A percentile compares a stretch with the other conserved stretches of the same genome.
These are phyloP conservation scores for Agrenia bidenticulata DNA, from an alignment of 2,888 invertebrate species.

Conservation along the genomic window DNA sequence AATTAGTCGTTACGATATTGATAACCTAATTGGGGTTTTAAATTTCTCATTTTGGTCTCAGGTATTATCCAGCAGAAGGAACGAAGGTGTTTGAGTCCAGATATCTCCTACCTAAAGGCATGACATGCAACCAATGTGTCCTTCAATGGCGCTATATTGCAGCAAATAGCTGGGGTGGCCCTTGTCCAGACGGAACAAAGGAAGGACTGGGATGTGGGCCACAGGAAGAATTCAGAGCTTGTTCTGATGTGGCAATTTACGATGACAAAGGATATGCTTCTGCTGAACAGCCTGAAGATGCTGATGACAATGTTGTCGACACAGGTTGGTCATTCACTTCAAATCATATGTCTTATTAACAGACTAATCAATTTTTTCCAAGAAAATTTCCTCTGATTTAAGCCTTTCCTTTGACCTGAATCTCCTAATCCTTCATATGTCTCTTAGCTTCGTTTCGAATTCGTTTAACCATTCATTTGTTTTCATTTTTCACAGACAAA, in stretches of 20 bases:
- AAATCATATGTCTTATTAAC: neutral
- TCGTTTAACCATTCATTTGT: neutral
- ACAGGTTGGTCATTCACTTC: conserved; percentile 38
- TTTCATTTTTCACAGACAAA: conserved; percentile 46
- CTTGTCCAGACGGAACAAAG: conserved; percentile 66
- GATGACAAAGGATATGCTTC: conserved; percentile 58
- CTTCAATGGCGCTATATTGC: conserved; percentile 87
- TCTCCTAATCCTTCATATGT: no score
- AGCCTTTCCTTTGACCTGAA: no score
- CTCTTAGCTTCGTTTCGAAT: no score
- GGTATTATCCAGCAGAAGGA: conserved; percentile 63
- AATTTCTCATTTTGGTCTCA: conserved; percentile 24
- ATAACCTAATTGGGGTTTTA: neutral
- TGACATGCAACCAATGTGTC: conserved; percentile 78
- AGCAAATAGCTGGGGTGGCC: conserved; percentile 75
- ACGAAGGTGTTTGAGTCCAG: conserved; percentile 77
- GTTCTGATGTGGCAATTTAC: conserved; percentile 76
- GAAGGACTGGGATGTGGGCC: conserved; percentile 54
- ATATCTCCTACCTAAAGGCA: conserved; percentile 65
- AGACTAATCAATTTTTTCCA: neutral
- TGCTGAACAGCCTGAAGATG: conserved; percentile 53
- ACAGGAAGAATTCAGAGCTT: conserved; percentile 67
- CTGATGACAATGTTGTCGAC: conserved; percentile 53
- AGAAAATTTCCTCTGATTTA: no score
- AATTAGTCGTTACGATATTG: neutral